Evolutionary conservation across 2,113 vertebrate genomes (phyloP).

Genomic region (Pyxicephalus adspersus): DNA sequence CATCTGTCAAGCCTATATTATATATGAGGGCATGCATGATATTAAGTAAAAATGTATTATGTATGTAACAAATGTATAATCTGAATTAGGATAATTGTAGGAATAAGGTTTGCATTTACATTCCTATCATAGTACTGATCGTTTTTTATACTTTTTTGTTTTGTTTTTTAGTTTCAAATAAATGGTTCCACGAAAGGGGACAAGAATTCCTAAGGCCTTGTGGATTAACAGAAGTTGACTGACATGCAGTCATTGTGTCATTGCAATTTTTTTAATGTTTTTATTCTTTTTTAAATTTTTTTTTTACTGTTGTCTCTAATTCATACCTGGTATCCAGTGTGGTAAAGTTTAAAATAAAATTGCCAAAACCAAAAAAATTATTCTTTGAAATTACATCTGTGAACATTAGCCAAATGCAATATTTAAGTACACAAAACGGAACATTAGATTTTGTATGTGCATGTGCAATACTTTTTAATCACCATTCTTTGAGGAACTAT

Average conservation of each 20-base stretch:
- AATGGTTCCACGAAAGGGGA: conserved; percentile 97
- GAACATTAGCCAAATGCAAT: no score
- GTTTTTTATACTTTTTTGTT: neutral
- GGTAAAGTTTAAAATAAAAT: neutral
- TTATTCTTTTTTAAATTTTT: neutral
- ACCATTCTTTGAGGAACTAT: no score
- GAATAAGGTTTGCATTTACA: no score
- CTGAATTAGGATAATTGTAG: no score
- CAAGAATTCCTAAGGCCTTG: conserved; percentile 95
- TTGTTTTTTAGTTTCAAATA: conserved; percentile 88
- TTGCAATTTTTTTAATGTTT: neutral
- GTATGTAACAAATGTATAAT: no score
- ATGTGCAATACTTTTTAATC: no score
- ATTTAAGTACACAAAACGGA: neutral
- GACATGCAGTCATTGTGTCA: conserved; percentile 60
- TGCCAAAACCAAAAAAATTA: neutral
- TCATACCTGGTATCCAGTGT: conserved; percentile 35
- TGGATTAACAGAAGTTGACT: conserved; percentile 91
- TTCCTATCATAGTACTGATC: no score
- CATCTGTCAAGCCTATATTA: no score
- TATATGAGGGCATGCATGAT: no score
- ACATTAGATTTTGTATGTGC: neutral
- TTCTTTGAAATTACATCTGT: no score
- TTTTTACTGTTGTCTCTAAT: conserved; percentile 14
- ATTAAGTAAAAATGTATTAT: no score